These are phyloP conservation scores for Heterochromis multidens DNA, from an alignment of 2,113 vertebrate species.

Conservation along the genomic window DNA sequence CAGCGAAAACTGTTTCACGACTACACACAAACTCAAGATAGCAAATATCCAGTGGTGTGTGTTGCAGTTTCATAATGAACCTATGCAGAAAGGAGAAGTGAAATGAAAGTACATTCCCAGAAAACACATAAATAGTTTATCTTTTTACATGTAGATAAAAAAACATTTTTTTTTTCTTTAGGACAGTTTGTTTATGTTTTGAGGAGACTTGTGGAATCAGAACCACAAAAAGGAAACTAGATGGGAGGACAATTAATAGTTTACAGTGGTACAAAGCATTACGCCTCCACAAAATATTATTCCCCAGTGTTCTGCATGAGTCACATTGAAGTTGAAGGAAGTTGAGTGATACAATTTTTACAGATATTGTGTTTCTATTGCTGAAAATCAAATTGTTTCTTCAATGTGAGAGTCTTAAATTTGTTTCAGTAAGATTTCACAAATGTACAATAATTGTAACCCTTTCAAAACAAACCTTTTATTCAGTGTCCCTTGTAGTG, in stretches of 20 bases:
- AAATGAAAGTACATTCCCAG: not conserved
- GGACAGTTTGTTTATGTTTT: not conserved
- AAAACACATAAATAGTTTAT: accelerated
- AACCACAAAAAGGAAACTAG: not conserved
- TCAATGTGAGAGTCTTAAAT: too few relatives aligned
- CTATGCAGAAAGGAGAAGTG: not conserved
- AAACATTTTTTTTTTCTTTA: not conserved
- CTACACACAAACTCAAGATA: not conserved
- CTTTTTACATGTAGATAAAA: not conserved
- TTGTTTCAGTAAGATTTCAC: too few relatives aligned
- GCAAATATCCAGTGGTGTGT: not conserved
- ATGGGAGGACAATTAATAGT: not conserved
- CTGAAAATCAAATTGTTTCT: too few relatives aligned
- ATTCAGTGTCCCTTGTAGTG: too few relatives aligned
- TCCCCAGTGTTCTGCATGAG: not conserved
- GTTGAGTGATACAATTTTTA: too few relatives aligned
- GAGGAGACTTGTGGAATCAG: not conserved
- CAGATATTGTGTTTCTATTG: too few relatives aligned
- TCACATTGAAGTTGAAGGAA: not conserved
- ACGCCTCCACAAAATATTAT: not conserved
- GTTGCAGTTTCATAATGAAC: not conserved
- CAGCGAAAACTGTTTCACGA: not conserved
- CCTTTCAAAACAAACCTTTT: too few relatives aligned
- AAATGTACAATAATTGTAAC: too few relatives aligned
- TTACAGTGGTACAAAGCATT: not conserved